phyloP scores from a whole-genome alignment of 2,113 vertebrate genomes.

The Ochotona curzoniae region DNA sequence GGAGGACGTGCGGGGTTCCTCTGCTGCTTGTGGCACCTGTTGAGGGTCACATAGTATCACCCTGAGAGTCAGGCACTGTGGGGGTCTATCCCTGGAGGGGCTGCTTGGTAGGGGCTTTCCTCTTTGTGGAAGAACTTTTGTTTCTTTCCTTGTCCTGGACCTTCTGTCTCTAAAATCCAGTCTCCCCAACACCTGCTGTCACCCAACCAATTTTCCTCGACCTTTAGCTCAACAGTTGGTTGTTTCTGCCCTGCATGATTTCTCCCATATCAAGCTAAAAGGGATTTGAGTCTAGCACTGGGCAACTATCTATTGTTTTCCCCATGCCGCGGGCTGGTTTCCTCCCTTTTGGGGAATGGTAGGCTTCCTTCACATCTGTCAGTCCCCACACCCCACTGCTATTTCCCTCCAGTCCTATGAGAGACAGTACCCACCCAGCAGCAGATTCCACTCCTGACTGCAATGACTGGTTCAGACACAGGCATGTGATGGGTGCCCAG shows the following conservation, averaged over 20 bases:
- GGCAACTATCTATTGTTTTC: not conserved
- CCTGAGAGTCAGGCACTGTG: not conserved
- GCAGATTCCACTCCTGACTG: not conserved
- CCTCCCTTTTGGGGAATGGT: not conserved
- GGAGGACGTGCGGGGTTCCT: accelerated
- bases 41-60: too few species aligned
- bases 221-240: not conserved
- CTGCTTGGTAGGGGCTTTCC: not conserved
- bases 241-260: not conserved
- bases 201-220: not conserved
- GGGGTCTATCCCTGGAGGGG: too few species aligned
- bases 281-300: not conserved
- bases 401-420: not conserved
- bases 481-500: not conserved
- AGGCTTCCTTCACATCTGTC: not conserved
- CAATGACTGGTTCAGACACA: not conserved
- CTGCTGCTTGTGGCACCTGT: not conserved
- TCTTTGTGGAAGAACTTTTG: not conserved
- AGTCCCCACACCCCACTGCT: too few species aligned
- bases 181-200: not conserved
- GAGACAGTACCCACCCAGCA: not conserved
- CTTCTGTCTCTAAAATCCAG: not conserved
- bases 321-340: not conserved
- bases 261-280: not conserved
- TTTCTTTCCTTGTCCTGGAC: accelerated